Evolutionary conservation across 37 sponge, comb jelly and placozoan genomes (phyloP), one percentile per base, ranked within the genome.

Genomic region (Hormiphora californensis): DNA sequence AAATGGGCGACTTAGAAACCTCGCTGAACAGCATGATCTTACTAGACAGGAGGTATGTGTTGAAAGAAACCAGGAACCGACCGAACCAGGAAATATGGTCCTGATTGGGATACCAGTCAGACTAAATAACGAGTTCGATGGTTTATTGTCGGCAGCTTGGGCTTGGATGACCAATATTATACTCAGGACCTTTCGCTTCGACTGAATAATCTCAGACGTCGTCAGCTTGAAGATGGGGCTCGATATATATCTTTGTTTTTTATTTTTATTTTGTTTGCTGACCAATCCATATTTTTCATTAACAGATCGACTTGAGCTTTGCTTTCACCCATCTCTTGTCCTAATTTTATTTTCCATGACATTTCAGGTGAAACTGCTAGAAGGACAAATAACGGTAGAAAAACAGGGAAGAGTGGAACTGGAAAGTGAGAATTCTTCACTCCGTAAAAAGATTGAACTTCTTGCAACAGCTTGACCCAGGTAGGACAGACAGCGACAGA

Each of bases 1-100:
- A 25, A 27, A 46, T 0, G 23, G 36, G 9, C 40, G 43, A 28
- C 7, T 73, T 25, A 33, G 8, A 22, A 73, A 43, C 19, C 43
- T 40, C 25, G 17, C 35, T 38, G 81, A 73, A 33, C 81, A 73
- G 22, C 43, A 41, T 19, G 81, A 73, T 27, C 41, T 73, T 0
- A 40, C 81, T 22, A 73, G 38, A 46, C 40, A 73, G 43, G 81
- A 73, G 81, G 81, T 73, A 4, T 15, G 67, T n/a, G n/a, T n/a
- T n/a, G n/a, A n/a, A n/a, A n/a, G n/a, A n/a, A n/a, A n/a, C n/a
- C n/a, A n/a, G n/a, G n/a, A n/a, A n/a, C n/a, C n/a, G n/a, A n/a
- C n/a, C n/a, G n/a, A n/a, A n/a, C n/a, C n/a, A n/a, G n/a, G n/a
- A n/a, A n/a, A n/a, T n/a, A n/a, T n/a, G n/a, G n/a, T n/a, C n/a